Conservation (phyloP, 2,888 invertebrate species). For the Hydraecia micacea region DNA sequence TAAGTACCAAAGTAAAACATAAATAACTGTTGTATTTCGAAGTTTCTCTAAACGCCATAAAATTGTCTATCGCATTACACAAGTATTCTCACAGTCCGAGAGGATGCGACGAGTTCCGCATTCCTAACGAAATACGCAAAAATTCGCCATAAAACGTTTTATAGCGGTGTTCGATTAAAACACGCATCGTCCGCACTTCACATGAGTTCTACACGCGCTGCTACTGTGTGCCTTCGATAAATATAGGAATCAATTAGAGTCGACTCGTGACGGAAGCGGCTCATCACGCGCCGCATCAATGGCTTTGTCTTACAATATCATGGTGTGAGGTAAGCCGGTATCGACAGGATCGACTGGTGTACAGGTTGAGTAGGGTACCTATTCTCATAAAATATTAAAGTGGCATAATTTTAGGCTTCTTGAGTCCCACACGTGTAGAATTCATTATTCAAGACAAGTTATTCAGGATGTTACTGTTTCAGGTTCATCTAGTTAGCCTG, state of each 20-base stretch:
- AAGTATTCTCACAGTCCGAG: background rate
- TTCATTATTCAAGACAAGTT: slow-evolving; percentile 11
- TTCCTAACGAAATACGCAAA: slow-evolving; percentile 25
- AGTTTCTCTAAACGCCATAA: background rate
- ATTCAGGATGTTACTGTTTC: background rate
- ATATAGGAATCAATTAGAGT: slow-evolving; percentile 36
- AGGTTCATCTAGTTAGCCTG: background rate
- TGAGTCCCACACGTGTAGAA: background rate
- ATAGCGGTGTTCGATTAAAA: slow-evolving; percentile 42
- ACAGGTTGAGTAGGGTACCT: background rate
- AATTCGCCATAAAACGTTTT: slow-evolving; percentile 40
- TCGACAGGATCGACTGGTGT: slow-evolving; percentile 7
- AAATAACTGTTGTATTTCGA: background rate
- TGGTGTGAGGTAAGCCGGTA: slow-evolving; percentile 5
- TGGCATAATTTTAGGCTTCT: background rate
- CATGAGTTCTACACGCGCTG: slow-evolving; percentile 1
- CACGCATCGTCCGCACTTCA: background rate
- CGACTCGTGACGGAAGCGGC: slow-evolving; percentile 4
- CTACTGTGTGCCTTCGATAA: background rate
- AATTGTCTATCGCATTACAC: background rate
- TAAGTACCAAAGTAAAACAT: background rate
- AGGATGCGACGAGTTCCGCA: background rate
- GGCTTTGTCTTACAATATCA: background rate
- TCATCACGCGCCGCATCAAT: background rate
- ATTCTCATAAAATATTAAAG: background rate